Percentiles rank a stretch among this genome's conserved stretches.
Evolutionary conservation across 1,140 invertebrate genomes (phyloP).

Genomic region (Yoshiicerus persimilis): DNA sequence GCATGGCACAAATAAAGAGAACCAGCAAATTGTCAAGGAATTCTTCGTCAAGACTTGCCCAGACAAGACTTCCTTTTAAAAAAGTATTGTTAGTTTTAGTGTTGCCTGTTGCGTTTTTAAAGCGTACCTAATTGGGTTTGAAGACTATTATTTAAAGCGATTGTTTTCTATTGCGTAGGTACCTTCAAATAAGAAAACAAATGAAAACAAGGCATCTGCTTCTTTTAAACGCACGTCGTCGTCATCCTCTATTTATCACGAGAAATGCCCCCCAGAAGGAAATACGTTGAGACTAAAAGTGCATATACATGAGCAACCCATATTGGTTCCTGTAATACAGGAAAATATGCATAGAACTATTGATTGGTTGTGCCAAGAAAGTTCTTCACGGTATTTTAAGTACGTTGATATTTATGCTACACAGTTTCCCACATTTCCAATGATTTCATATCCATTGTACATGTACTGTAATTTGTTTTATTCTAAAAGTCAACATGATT

Average conservation of each 20-base stretch:
- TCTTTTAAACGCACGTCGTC: background rate
- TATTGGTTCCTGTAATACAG: constrained; percentile 34
- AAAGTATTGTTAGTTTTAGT: background rate
- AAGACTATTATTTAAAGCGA: background rate
- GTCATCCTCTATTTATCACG: background rate
- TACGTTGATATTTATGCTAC: background rate
- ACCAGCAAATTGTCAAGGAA: background rate
- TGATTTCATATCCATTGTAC: background rate
- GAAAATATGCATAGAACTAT: constrained; percentile 27
- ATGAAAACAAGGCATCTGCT: background rate
- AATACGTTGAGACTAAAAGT: background rate
- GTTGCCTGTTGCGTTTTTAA: background rate
- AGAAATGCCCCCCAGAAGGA: background rate
- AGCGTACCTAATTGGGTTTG: background rate
- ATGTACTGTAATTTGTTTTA: background rate
- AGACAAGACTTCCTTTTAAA: constrained; percentile 30
- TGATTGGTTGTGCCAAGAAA: constrained; percentile 44
- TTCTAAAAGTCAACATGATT: background rate
- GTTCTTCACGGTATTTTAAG: constrained; percentile 29
- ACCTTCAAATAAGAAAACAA: background rate
- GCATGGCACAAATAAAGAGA: background rate
- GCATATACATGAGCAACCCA: background rate
- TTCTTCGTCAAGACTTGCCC: background rate
- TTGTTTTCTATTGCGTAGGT: background rate
- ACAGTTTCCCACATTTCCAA: background rate